Base-by-base conservation (phyloP, 2,888 invertebrate genomes). In the Scrobipalpa costella region DNA sequence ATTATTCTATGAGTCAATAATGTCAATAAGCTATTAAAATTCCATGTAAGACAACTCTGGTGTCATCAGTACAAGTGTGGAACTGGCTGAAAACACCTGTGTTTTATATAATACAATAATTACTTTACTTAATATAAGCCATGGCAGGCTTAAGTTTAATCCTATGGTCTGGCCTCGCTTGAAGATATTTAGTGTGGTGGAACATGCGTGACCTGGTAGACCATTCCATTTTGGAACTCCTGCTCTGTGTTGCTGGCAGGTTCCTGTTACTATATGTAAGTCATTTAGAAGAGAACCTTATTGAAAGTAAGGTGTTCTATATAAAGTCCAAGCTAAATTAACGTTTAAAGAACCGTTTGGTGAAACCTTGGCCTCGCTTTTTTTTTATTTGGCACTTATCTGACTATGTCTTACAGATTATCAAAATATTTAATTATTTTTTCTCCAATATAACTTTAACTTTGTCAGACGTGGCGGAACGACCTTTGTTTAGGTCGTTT, bases 41-140 rank as follows among this genome's bases (percentile, higher is more conserved):
- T 15, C 27, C 67, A 70, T 65, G 67, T 74, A 83, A 80, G 82
- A 67, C 65, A 69, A 72, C 73, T 72, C 76, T 74, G 74, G 71
- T 77, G 75, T 76, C 70, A 77, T 68, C 70, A 73, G 74, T 83
- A 78, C 84, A 83, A 82, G 86, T 86, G 79, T 63, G 62, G 66
- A 71, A 70, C 68, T 80, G 80, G 79, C 78, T 58, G 58, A 21
- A 40, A 58, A 58, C 40, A 58, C 38, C 38, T 38, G 58, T 38
- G 38, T 58, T 57, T 19, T 82, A 80, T 79, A 21, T 27, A 52
- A 52, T 11, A 27, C 5, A 3, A 27, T 27, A 27, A 27, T 27
- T 27, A 27, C 27, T 27, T 27, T 5, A 5, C 27, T 5, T 27
- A 27, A 27, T 27, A 27, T 27, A 27, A 27, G 27, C 49, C 49